Evolutionary conservation across 2,888 invertebrate genomes (phyloP).

Genomic region (Melanchra persicariae): DNA sequence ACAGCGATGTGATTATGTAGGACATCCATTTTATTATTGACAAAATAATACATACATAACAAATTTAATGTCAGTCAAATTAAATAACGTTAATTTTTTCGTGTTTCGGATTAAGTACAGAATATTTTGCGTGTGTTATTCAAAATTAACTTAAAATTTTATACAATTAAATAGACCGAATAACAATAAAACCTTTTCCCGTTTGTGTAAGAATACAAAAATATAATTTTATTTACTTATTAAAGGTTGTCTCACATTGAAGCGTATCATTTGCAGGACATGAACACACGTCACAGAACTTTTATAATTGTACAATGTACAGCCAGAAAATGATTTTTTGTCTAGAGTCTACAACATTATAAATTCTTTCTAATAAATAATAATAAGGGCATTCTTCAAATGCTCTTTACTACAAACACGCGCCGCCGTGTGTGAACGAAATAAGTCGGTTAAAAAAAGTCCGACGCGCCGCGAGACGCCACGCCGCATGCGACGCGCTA

Average conservation of each 20-base stretch:
- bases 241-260: neutral
- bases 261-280: too few relatives aligned
- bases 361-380: too few relatives aligned
- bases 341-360: too few relatives aligned
- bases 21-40: conserved; percentile 1
- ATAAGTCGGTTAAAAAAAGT: too few relatives aligned
- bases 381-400: too few relatives aligned
- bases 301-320: neutral
- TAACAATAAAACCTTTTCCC: neutral
- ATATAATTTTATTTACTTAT: neutral
- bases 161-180: neutral
- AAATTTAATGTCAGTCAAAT: neutral
- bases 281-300: neutral
- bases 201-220: neutral
- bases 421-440: too few relatives aligned
- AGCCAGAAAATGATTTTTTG: neutral
- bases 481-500: too few relatives aligned
- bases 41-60: neutral
- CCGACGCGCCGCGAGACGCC: too few relatives aligned
- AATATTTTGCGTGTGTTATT: neutral
- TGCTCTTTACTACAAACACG: too few relatives aligned
- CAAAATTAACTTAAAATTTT: neutral
- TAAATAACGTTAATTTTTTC: neutral
- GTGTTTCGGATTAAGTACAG: neutral
- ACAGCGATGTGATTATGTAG: neutral